Conservation (phyloP, 2,888 invertebrate genomes). For the Mesorhabditis belari region DNA sequence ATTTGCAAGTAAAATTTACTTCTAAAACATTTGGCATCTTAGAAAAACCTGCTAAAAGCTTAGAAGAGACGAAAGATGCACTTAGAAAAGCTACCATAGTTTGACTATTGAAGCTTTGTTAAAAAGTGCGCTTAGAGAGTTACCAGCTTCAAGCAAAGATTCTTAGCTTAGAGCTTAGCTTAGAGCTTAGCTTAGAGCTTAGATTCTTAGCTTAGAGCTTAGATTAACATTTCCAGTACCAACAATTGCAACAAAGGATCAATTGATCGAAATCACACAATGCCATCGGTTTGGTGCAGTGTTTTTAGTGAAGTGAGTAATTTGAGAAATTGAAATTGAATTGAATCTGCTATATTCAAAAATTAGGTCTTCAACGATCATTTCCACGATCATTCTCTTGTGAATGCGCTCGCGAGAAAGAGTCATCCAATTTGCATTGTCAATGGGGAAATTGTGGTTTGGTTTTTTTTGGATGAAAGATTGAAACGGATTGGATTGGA, state of each 20-base stretch:
- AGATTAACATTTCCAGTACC: background rate
- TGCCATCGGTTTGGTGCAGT: background rate
- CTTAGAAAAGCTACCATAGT: too few species aligned
- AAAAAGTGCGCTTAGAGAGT: too few species aligned
- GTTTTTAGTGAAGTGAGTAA: background rate
- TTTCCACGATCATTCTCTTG: background rate
- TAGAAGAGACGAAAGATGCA: too few species aligned
- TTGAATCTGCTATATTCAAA: background rate
- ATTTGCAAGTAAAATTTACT: background rate
- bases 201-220: background rate
- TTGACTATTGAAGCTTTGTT: too few species aligned
- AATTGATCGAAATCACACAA: background rate
- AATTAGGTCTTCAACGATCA: background rate
- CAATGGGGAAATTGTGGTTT: background rate
- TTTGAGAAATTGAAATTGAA: background rate
- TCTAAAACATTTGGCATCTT: too few species aligned
- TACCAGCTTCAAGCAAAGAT: too few species aligned
- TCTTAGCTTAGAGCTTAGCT: too few species aligned
- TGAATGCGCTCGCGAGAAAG: background rate
- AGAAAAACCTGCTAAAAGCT: too few species aligned
- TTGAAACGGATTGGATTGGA: too few species aligned
- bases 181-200: background rate
- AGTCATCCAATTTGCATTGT: background rate
- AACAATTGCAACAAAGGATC: background rate
- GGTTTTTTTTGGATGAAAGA: background rate